Evolutionary conservation across 2,888 invertebrate genomes (phyloP).

Genomic region (Phrixothrix hirtus): DNA sequence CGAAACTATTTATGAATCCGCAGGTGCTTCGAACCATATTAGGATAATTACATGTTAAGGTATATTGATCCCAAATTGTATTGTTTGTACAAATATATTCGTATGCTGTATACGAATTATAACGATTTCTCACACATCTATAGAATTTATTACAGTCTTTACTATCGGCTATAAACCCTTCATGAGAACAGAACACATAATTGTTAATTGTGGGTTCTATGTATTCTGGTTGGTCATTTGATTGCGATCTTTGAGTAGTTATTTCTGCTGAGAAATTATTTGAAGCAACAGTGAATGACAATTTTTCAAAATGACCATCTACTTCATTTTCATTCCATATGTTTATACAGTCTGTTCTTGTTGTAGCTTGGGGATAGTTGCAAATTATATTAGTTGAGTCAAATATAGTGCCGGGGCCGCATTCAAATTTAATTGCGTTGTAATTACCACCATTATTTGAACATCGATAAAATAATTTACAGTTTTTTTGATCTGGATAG

Average conservation of each 20-base stretch:
- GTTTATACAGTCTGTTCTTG: constrained; percentile 68
- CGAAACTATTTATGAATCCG: background rate
- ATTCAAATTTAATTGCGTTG: constrained; percentile 69
- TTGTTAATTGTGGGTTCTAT: no score
- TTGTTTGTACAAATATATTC: constrained; percentile 67
- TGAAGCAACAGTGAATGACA: background rate
- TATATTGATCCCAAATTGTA: constrained; percentile 29
- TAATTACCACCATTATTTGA: constrained; percentile 63
- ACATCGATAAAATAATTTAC: constrained; percentile 76
- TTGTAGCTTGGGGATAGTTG: constrained; percentile 70
- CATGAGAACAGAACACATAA: constrained; percentile 43
- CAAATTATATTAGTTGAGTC: constrained; percentile 70
- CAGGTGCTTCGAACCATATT: background rate
- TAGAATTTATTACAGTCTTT: constrained; percentile 73
- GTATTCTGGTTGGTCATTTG: background rate
- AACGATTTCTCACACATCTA: constrained; percentile 68
- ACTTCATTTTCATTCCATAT: constrained; percentile 55
- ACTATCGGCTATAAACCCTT: constrained; percentile 75
- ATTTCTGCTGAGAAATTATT: background rate
- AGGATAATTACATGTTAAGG: constrained; percentile 21
- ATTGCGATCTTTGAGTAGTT: background rate
- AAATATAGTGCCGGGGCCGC: constrained; percentile 76
- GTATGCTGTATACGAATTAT: constrained; percentile 59
- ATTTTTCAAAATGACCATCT: constrained; percentile 39
- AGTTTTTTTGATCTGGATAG: constrained; percentile 71